Percentiles rank a stretch among this genome's conserved stretches.
phyloP scores from a whole-genome alignment of 1,140 invertebrate genomes.

The Pseudomyrmex concolor region DNA sequence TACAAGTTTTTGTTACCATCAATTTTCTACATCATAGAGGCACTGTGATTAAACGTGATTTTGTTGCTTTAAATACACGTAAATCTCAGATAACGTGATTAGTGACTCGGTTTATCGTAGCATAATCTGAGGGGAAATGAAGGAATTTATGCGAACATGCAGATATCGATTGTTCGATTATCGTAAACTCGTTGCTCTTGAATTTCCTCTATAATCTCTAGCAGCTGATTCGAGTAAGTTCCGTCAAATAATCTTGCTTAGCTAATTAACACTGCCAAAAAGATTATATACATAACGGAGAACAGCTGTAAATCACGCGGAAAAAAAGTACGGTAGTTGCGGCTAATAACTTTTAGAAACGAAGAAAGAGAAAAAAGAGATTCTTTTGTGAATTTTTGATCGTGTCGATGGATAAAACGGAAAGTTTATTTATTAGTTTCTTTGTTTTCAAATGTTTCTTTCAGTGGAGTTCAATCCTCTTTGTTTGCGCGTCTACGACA shows the following conservation, averaged over 20 bases:
- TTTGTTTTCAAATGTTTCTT: too few species aligned
- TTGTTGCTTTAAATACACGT: not conserved
- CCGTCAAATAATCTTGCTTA: conserved; percentile 23
- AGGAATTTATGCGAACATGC: not conserved
- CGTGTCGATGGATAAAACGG: too few species aligned
- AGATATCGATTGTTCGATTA: conserved; percentile 33
- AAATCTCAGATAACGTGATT: not conserved
- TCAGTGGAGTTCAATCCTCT: not conserved
- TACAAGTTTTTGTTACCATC: not conserved
- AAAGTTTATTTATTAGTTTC: too few species aligned
- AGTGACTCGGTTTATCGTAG: conserved; percentile 17
- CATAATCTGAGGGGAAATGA: not conserved
- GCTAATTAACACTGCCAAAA: not conserved
- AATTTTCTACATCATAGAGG: not conserved
- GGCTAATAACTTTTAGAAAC: too few species aligned
- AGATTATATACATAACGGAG: not conserved
- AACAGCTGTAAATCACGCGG: too few species aligned
- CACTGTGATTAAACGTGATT: not conserved
- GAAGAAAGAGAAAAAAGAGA: too few species aligned
- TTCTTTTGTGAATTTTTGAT: too few species aligned
- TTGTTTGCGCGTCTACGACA: not conserved
- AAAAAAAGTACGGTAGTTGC: too few species aligned
- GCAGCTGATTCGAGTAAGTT: not conserved
- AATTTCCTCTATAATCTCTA: not conserved
- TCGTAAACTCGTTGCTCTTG: conserved; percentile 13